Evolutionary conservation across 2,113 vertebrate species (phyloP).

Genomic region (Mirounga angustirostris): DNA sequence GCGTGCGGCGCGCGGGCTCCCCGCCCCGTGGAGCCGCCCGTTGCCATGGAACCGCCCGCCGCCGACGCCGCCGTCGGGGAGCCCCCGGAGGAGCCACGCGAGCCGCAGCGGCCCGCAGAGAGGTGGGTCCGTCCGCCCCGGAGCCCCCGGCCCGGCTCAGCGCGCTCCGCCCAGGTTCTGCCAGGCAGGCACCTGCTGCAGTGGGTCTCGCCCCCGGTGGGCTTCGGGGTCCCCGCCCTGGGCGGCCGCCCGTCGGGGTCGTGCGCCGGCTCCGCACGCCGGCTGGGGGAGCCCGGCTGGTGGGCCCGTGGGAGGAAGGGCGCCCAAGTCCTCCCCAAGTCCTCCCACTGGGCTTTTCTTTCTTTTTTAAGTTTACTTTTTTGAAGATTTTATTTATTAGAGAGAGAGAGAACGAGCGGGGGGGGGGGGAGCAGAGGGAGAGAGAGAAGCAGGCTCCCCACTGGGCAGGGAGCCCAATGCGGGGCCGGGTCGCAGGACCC

Average conservation of each 20-base stretch:
- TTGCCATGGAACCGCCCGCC: neutral
- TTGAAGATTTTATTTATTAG: too few relatives aligned
- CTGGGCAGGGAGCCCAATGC: too few relatives aligned
- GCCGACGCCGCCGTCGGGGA: neutral
- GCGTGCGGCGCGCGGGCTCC: neutral
- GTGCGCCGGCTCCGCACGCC: too few relatives aligned
- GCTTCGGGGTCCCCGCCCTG: neutral
- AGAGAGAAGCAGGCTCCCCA: too few relatives aligned
- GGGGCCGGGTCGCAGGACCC: neutral
- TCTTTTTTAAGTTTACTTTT: too few relatives aligned
- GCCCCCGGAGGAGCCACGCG: neutral
- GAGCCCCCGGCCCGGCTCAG: neutral
- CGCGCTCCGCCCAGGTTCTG: neutral
- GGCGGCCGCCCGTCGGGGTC: too few relatives aligned
- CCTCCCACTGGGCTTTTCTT: too few relatives aligned
- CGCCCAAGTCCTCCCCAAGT: too few relatives aligned
- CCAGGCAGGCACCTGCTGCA: neutral
- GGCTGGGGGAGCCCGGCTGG: neutral
- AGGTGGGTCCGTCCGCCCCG: neutral
- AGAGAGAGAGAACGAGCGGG: too few relatives aligned
- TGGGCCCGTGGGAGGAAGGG: neutral
- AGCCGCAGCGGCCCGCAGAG: accelerated
- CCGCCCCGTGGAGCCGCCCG: neutral
- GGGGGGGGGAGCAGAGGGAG: too few relatives aligned
- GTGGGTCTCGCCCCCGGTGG: neutral